Evolutionary conservation across 2,888 invertebrate genomes (phyloP).

Genomic region (Apeira syringaria): DNA sequence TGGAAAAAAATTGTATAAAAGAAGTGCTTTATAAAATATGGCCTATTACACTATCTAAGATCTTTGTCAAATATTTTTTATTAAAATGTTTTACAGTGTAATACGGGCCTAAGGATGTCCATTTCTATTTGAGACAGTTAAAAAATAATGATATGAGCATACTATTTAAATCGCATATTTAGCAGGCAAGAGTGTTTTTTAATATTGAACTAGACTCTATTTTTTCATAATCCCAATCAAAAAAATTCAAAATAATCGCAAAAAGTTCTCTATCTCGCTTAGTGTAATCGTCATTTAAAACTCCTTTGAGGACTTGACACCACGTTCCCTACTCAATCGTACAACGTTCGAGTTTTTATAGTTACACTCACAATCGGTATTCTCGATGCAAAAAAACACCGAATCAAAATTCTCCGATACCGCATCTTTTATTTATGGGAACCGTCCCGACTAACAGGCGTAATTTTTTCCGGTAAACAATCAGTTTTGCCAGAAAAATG

Average conservation of each 20-base stretch:
- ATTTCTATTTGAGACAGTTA: too few species aligned
- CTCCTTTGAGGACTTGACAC: slow-evolving; percentile 60
- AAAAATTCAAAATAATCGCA: slow-evolving; percentile 11
- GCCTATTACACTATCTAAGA: too few species aligned
- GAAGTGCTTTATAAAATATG: too few species aligned
- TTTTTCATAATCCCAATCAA: too few species aligned
- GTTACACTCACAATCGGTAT: slow-evolving; percentile 62
- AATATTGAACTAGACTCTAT: too few species aligned
- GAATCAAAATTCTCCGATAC: slow-evolving; percentile 78
- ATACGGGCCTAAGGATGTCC: too few species aligned
- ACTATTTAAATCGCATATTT: too few species aligned
- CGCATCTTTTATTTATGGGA: slow-evolving; percentile 79
- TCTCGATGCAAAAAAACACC: slow-evolving; percentile 62
- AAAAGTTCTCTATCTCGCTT: slow-evolving; percentile 30
- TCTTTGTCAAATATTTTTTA: too few species aligned
- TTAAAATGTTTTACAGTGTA: too few species aligned
- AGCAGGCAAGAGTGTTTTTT: too few species aligned
- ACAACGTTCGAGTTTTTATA: slow-evolving; percentile 61
- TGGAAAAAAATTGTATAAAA: too few species aligned
- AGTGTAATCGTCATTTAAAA: slow-evolving; percentile 53
- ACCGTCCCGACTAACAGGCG: slow-evolving; percentile 77
- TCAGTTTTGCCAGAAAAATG: slow-evolving; percentile 82
- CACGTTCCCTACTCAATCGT: slow-evolving; percentile 66
- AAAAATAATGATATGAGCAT: too few species aligned
- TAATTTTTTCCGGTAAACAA: slow-evolving; percentile 84